Evolutionary conservation across 2,113 vertebrate species (phyloP).

Genomic region (Ploceus nigricollis): DNA sequence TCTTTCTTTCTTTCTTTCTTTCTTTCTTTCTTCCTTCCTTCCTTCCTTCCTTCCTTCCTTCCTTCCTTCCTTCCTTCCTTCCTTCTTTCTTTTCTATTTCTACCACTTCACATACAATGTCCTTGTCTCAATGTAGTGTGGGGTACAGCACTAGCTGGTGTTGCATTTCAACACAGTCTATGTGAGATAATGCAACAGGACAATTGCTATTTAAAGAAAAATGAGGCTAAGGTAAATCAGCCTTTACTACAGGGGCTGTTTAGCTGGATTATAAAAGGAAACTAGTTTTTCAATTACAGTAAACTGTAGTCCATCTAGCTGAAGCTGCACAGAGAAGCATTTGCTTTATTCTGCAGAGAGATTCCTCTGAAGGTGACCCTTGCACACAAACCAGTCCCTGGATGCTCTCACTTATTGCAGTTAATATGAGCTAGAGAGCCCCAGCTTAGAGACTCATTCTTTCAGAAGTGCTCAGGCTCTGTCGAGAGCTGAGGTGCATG

Average conservation of each 20-base stretch:
- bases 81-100: neutral
- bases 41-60: neutral
- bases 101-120: neutral
- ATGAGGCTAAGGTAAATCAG: neutral
- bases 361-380: slow-evolving; percentile 22
- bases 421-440: neutral
- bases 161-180: neutral
- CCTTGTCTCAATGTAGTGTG: neutral
- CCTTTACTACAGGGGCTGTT: neutral
- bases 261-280: neutral
- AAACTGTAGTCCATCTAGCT: neutral
- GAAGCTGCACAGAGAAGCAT: neutral
- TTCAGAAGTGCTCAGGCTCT: neutral
- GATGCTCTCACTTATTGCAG: neutral
- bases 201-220: neutral
- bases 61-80: too few species aligned
- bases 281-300: neutral
- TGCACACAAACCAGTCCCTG: neutral
- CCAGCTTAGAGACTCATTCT: neutral
- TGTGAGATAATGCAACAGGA: neutral
- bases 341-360: slow-evolving; percentile 4
- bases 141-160: neutral
- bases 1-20: too few species aligned
- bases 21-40: too few species aligned
- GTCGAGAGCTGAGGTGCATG: neutral